phyloP scores from a whole-genome alignment of 2,113 vertebrate genomes.

The Neolamprologus sp. region DNA sequence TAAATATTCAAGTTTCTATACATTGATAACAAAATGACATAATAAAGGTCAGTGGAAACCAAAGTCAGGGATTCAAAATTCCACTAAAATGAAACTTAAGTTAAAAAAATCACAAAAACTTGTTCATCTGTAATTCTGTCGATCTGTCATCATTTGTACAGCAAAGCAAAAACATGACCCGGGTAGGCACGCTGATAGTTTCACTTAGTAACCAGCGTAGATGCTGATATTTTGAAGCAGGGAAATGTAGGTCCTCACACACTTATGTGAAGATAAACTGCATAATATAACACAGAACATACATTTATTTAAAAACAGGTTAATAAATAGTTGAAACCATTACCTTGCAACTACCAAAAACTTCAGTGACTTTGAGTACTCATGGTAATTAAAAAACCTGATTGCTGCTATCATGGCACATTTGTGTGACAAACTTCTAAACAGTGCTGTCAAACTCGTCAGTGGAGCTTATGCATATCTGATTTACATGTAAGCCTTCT shows the following conservation, averaged over 20 bases:
- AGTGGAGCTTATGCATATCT: background rate
- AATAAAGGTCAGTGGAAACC: background rate
- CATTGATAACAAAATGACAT: background rate
- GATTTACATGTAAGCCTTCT: background rate
- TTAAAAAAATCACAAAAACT: background rate
- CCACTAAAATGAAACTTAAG: background rate
- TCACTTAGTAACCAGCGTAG: background rate
- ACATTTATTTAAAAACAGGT: background rate
- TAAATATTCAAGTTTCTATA: background rate
- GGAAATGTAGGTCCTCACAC: background rate
- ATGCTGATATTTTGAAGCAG: background rate
- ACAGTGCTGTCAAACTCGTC: background rate
- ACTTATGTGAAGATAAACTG: background rate
- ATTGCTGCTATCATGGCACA: background rate
- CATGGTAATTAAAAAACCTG: background rate
- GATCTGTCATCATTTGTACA: background rate
- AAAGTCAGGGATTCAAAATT: background rate
- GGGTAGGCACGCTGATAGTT: fast-evolving
- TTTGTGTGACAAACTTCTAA: background rate
- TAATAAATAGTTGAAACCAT: background rate
- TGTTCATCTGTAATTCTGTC: fast-evolving
- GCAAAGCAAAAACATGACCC: background rate
- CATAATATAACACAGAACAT: background rate
- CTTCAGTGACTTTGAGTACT: background rate
- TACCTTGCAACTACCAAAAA: background rate